Base-by-base conservation (phyloP, 2,113 vertebrate species). In the Xerus inauris region DNA sequence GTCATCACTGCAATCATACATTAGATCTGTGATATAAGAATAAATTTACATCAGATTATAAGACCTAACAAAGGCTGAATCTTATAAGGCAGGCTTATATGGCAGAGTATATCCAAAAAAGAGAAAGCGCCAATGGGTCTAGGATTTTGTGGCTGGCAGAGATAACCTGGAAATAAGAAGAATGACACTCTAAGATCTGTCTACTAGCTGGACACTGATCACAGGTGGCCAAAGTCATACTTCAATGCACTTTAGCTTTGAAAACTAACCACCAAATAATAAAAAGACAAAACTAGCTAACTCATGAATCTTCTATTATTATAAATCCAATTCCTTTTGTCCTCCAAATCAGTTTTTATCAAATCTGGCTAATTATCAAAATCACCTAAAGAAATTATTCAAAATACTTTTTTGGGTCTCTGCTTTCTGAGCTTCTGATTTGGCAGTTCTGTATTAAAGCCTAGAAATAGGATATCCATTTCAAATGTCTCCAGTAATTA, bases 391-490 rank as follows among this genome's bases (percentile, higher is more conserved):
- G 8, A 94, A 92, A 77, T 38, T 54, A 81, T 73, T 94, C 81
- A 49, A 87, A 67, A 28, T 28, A 85, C 75, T 35, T 69, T 69
- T 85, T 89, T 20, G 28, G 24, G 12, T 92, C 13, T 75, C 35
- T 88, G 26, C n/a, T 86, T 90, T 81, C n/a, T 92, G 47, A 71
- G 42, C 10, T 81, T 90, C 59, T 81, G 22, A 76, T 90, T 85
- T 22, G 80, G 40, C 8, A 62, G 8, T 20, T 76, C 30, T 51
- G n/a, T 24, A 81, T 85, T 45, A 75, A 76, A 89, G 59, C 40
- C 92, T 76, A 13, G 35, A 76, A 75, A 91, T 94, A 42, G 35
- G 47, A 67, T n/a, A 64, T 3, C 45, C 35, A 67, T 67, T 89
- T 95, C 69, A 40, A 86, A 80, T 75, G 7, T 51, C 32, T 80